A percentile compares a stretch with the other conserved stretches of the same genome.
Conservation (phyloP, 2,797 vertebrate genomes). For the Prionace glauca region DNA sequence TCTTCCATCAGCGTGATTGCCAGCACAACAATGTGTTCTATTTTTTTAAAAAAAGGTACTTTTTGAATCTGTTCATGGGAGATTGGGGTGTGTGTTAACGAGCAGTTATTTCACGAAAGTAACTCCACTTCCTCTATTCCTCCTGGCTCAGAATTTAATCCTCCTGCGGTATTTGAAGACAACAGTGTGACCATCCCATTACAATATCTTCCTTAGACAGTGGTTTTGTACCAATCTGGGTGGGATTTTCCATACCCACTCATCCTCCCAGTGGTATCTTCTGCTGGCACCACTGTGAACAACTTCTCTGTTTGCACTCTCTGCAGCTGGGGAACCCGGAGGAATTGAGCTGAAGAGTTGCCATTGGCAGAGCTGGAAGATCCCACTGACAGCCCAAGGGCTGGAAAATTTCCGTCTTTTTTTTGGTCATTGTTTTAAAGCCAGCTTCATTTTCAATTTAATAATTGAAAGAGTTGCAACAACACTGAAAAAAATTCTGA, state of each 20-base stretch:
- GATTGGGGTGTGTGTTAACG: not conserved
- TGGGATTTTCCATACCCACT: too few relatives aligned
- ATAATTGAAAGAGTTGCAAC: not conserved
- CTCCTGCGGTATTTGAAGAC: not conserved
- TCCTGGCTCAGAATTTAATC: not conserved
- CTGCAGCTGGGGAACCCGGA: too few relatives aligned
- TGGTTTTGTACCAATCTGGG: too few relatives aligned
- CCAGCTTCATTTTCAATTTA: not conserved
- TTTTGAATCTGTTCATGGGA: not conserved
- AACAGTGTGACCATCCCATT: not conserved
- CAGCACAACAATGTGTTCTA: constrained; percentile 8
- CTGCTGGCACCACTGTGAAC: too few relatives aligned
- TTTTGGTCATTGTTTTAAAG: not conserved
- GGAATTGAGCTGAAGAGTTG: too few relatives aligned
- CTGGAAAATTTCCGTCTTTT: too few relatives aligned
- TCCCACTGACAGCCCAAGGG: too few relatives aligned
- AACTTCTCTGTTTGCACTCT: too few relatives aligned
- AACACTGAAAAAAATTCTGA: not conserved
- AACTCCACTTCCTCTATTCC: not conserved
- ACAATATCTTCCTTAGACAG: not conserved
- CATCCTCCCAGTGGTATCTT: too few relatives aligned
- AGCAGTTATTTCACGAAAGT: constrained; percentile 2
- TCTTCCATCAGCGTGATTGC: constrained; percentile 5
- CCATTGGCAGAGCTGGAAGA: too few relatives aligned
- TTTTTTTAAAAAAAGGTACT: not conserved